These are phyloP conservation scores for Hypomesus transpacificus DNA, from an alignment of 2,113 vertebrate genomes.

Conservation along the genomic window DNA sequence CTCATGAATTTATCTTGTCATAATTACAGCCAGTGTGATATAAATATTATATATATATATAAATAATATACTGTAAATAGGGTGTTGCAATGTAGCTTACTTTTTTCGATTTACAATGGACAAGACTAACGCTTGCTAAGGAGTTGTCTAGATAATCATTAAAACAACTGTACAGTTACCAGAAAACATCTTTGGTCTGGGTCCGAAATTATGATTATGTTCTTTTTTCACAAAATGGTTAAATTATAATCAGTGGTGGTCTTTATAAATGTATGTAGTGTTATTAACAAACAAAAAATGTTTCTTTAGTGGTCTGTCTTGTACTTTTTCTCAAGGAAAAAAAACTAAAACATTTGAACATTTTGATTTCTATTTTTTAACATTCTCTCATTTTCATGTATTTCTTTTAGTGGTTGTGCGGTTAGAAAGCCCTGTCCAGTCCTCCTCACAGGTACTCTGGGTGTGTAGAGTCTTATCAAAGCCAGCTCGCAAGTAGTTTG, in stretches of 20 bases:
- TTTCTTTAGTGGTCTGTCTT: constrained; percentile 68
- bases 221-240: constrained; percentile 78
- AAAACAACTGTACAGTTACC: constrained; percentile 92
- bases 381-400: constrained; percentile 44
- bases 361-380: constrained; percentile 61
- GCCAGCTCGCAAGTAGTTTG: constrained; percentile 18
- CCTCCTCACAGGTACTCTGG: constrained; percentile 34
- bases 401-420: constrained; percentile 31
- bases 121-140: constrained; percentile 89
- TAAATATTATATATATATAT: constrained; percentile 71
- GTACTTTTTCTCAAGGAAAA: constrained; percentile 52
- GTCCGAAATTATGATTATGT: constrained; percentile 75
- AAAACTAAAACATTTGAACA: constrained; percentile 31
- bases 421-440: constrained; percentile 16
- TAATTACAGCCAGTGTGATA: constrained; percentile 73
- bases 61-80: constrained; percentile 97
- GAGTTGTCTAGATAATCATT: constrained; percentile 84
- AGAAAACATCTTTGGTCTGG: constrained; percentile 69
- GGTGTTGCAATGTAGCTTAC: constrained; percentile 91
- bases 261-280: constrained; percentile 85
- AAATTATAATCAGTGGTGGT: constrained; percentile 88
- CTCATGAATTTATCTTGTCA: constrained; percentile 72
- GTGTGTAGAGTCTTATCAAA: constrained; percentile 29
- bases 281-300: constrained; percentile 70
- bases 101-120: constrained; percentile 85